These are phyloP conservation scores for Semicossyphus pulcher DNA, from an alignment of 2,113 vertebrate species.

Conservation along the genomic window DNA sequence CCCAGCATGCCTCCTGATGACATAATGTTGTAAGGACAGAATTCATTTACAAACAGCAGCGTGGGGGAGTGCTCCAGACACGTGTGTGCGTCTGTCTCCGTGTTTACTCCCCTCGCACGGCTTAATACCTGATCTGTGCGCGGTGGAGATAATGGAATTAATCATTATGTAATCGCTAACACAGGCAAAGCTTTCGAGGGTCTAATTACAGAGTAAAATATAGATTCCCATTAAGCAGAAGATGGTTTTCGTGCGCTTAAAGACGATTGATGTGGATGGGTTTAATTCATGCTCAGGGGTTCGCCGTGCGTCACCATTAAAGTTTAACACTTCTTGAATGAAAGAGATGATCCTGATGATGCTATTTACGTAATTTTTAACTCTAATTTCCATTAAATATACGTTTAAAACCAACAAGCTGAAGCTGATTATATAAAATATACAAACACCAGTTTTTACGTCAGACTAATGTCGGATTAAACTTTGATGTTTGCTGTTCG, in stretches of 20 bases:
- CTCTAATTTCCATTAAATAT: background rate
- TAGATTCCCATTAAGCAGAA: slow-evolving; percentile 47
- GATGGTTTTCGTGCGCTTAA: slow-evolving; percentile 34
- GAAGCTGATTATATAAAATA: background rate
- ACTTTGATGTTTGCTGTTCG: slow-evolving; percentile 36
- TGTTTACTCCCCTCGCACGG: slow-evolving; percentile 21
- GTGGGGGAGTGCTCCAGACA: background rate
- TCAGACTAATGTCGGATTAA: slow-evolving; percentile 17
- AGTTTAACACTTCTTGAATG: slow-evolving; percentile 12
- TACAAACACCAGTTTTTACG: slow-evolving; percentile 1
- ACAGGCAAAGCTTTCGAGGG: slow-evolving; percentile 23
- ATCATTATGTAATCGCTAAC: slow-evolving; percentile 53
- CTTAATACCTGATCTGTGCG: slow-evolving; percentile 46
- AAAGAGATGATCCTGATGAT: slow-evolving; percentile 1
- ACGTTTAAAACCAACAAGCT: slow-evolving; percentile 7
- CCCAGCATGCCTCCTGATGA: slow-evolving; percentile 27
- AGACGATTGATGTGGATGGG: slow-evolving; percentile 13
- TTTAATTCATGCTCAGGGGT: slow-evolving; percentile 36
- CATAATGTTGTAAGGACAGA: slow-evolving; percentile 36
- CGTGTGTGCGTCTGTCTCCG: background rate
- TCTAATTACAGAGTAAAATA: slow-evolving; percentile 63
- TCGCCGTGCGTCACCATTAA: slow-evolving; percentile 29
- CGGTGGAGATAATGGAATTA: slow-evolving; percentile 48
- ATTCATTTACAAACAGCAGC: slow-evolving; percentile 31
- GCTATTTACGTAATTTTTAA: background rate